These are phyloP conservation scores for Balanococcus diminutus DNA, from an alignment of 2,888 invertebrate genomes.

Conservation along the genomic window DNA sequence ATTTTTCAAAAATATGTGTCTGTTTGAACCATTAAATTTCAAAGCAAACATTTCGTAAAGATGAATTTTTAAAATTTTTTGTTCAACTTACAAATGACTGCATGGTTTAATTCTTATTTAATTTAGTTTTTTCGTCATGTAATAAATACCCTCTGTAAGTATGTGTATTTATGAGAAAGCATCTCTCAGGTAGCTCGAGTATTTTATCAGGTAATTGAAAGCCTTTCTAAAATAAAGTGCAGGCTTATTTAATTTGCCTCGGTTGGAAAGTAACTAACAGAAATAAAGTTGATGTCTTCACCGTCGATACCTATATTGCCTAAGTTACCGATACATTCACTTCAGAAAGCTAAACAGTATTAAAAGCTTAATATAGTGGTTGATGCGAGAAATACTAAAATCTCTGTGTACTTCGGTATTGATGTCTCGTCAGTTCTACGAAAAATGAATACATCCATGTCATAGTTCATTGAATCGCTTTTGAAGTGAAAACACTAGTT, in stretches of 20 bases:
- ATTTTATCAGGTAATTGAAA: no score
- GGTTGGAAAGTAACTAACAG: not conserved
- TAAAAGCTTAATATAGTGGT: not conserved
- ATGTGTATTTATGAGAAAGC: no score
- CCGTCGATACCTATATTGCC: not conserved
- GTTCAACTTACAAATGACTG: no score
- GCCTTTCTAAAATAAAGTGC: no score
- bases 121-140: no score
- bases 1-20: no score
- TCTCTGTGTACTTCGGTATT: not conserved
- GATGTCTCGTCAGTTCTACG: not conserved
- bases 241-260: not conserved
- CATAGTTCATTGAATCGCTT: slow-evolving; percentile 1
- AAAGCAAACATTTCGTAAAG: no score
- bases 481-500: slow-evolving; percentile 4
- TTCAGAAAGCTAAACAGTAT: not conserved
- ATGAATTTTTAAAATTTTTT: no score
- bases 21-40: no score
- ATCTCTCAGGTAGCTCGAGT: no score
- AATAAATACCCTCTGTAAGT: no score
- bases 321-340: not conserved
- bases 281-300: not conserved
- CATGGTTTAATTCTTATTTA: no score
- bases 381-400: not conserved
- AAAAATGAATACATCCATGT: not conserved